Percentiles rank a stretch among this genome's conserved stretches.
Conservation (phyloP, 2,797 vertebrate species). For the Melanotaenia pygmaea region DNA sequence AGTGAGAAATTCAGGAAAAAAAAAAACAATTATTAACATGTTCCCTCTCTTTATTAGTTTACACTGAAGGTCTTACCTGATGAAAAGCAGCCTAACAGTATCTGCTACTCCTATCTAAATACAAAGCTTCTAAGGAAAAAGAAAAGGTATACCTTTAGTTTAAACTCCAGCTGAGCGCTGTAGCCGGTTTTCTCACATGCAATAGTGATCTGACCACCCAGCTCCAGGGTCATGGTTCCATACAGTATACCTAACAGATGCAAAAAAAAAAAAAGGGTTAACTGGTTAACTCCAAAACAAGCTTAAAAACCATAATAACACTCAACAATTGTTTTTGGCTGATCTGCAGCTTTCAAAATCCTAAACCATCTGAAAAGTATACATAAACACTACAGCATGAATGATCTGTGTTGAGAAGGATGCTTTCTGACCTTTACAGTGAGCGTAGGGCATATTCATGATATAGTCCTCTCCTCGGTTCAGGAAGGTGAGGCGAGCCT, state of each 20-base stretch:
- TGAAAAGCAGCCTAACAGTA: background rate
- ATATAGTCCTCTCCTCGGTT: slow-evolving; percentile 97
- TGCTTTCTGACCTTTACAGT: slow-evolving; percentile 92
- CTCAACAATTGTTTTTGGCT: too few relatives aligned
- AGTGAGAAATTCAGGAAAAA: slow-evolving; percentile 37
- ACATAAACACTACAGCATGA: background rate
- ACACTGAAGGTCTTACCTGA: background rate
- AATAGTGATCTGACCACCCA: slow-evolving; percentile 92
- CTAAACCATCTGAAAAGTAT: background rate
- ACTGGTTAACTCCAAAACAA: too few relatives aligned
- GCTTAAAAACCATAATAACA: too few relatives aligned
- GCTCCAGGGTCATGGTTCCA: slow-evolving; percentile 97
- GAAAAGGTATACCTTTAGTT: slow-evolving; percentile 88
- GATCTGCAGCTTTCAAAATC: background rate
- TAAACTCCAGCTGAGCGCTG: slow-evolving; percentile 96
- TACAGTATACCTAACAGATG: slow-evolving; percentile 91
- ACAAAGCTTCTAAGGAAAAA: background rate
- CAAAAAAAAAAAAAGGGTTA: slow-evolving; percentile 25
- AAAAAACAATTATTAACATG: slow-evolving; percentile 4
- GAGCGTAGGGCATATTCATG: slow-evolving; percentile 99
- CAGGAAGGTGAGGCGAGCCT: slow-evolving; percentile 93
- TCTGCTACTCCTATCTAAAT: background rate
- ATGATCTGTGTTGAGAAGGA: background rate
- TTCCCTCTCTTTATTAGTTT: background rate
- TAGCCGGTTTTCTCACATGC: slow-evolving; percentile 98